Conservation (phyloP, 1,140 invertebrate genomes). For the Tetragonula clypearis region DNA sequence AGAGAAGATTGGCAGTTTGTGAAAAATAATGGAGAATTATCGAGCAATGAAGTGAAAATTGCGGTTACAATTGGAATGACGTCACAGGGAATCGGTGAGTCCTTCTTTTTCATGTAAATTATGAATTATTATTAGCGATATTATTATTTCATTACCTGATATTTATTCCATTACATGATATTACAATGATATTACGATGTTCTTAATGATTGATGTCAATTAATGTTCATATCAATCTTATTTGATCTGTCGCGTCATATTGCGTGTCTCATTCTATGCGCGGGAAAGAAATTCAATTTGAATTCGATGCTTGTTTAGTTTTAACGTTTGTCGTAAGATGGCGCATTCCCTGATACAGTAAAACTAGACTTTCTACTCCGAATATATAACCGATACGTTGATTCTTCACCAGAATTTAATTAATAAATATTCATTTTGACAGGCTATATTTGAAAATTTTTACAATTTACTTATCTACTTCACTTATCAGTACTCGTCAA, state of each 20-base stretch:
- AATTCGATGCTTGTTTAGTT: not conserved
- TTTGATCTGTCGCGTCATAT: not conserved
- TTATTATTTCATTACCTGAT: no score
- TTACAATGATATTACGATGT: not conserved
- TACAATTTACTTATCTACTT: not conserved
- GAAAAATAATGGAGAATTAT: conserved; percentile 78
- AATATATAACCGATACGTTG: not conserved
- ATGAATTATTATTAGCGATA: no score
- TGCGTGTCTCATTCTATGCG: not conserved
- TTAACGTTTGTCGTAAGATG: not conserved
- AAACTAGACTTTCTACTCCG: no score
- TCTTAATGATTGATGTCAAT: not conserved
- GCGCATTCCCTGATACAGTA: no score
- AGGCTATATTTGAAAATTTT: not conserved
- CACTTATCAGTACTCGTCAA: no score
- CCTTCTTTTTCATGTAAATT: not conserved
- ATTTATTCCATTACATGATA: no score
- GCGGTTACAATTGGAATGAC: conserved; percentile 7
- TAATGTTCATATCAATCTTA: not conserved
- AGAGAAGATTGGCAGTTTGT: conserved; percentile 84
- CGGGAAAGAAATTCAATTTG: not conserved
- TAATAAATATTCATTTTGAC: not conserved
- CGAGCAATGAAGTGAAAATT: conserved; percentile 57
- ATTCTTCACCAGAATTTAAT: not conserved
- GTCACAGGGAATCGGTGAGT: conserved; percentile 68